Evolutionary conservation across 35 echinoderm and acorn worm genomes (phyloP).

Genomic region (Patiria miniata): DNA sequence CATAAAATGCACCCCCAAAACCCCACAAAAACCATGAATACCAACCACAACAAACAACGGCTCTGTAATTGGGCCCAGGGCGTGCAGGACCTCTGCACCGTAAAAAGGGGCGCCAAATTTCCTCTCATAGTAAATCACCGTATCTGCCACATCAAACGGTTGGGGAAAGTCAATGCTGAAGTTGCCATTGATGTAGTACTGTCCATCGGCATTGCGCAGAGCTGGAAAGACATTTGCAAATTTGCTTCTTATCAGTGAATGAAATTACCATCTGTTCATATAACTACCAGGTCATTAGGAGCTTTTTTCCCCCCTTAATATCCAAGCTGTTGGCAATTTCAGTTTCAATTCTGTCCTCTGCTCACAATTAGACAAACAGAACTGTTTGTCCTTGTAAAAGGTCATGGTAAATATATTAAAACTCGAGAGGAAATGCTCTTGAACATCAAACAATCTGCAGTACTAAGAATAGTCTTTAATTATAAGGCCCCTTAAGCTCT

Average conservation of each 20-base stretch:
- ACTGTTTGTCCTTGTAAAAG: too few species aligned
- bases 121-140: conserved; percentile 70
- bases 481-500: too few species aligned
- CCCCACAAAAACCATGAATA: neutral
- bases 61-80: conserved; percentile 69
- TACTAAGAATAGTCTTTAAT: too few species aligned
- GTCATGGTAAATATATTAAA: too few species aligned
- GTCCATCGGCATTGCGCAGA: conserved; percentile 65
- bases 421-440: too few species aligned
- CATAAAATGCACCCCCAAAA: neutral
- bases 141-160: conserved; percentile 63
- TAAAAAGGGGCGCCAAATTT: conserved; percentile 15
- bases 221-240: conserved; percentile 45
- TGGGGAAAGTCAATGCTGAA: conserved; percentile 76
- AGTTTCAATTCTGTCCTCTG: too few species aligned
- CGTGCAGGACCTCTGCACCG: conserved; percentile 55
- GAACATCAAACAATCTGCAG: too few species aligned
- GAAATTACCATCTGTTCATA: neutral
- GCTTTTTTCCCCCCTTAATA: neutral
- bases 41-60: conserved; percentile 79
- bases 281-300: neutral
- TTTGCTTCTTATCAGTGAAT: too few species aligned
- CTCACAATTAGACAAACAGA: too few species aligned
- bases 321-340: too few species aligned
- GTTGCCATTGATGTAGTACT: conserved; percentile 84